Evolutionary conservation across 2,113 vertebrate genomes (phyloP).

Genomic region (Austrofundulus limnaeus): DNA sequence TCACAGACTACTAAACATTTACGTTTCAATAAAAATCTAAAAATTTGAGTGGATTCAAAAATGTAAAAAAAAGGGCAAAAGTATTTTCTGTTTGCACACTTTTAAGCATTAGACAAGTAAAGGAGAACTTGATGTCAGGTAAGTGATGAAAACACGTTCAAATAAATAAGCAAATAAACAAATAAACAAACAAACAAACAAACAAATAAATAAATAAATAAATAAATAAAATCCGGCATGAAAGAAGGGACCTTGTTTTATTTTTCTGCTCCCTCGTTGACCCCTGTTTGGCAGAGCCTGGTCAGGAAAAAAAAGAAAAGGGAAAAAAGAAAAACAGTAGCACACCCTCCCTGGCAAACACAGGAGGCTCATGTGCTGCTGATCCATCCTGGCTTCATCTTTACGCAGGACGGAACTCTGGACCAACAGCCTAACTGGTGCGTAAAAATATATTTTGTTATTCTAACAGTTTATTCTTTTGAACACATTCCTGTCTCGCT

Average conservation of each 20-base stretch:
- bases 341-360: constrained; percentile 61
- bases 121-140: too few relatives aligned
- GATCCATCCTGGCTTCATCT: constrained; percentile 60
- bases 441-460: constrained; percentile 18
- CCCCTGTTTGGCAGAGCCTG: constrained; percentile 65
- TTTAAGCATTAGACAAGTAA: too few relatives aligned
- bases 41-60: too few relatives aligned
- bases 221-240: constrained; percentile 48
- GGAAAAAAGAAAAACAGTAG: constrained; percentile 52
- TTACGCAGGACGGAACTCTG: constrained; percentile 27
- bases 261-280: constrained; percentile 67
- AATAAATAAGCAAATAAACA: too few relatives aligned
- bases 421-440: constrained; percentile 47
- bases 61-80: too few relatives aligned
- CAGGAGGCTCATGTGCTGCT: constrained; percentile 42
- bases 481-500: neutral
- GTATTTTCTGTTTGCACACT: constrained; percentile 67
- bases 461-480: neutral
- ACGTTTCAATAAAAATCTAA: too few relatives aligned
- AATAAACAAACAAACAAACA: too few relatives aligned
- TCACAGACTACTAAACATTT: too few relatives aligned
- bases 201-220: too few relatives aligned
- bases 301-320: constrained; percentile 49
- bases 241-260: constrained; percentile 64
- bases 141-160: too few relatives aligned